phyloP scores from a whole-genome alignment of 2,888 invertebrate genomes.

The Macroteleia sp. region DNA sequence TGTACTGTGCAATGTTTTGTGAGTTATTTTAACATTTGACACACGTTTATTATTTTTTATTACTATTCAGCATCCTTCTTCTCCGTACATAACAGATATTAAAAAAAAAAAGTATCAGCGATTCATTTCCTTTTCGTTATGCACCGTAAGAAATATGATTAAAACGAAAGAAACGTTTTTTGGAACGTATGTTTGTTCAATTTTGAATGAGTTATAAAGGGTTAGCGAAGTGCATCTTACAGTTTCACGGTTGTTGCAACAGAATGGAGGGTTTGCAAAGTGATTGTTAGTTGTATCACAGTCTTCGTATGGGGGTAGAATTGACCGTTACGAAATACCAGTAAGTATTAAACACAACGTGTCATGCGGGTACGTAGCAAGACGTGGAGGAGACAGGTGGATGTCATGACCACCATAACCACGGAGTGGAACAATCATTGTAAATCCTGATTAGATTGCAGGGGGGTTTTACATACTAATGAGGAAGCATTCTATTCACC shows the following conservation, averaged over 20 bases:
- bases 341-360: slow-evolving; percentile 47
- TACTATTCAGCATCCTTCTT: no score
- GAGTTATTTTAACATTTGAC: no score
- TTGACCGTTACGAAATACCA: slow-evolving; percentile 78
- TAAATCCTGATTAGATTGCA: slow-evolving; percentile 69
- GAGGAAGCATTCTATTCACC: slow-evolving; percentile 26
- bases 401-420: slow-evolving; percentile 72
- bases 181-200: no score
- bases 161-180: no score
- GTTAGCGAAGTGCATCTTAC: slow-evolving; percentile 53
- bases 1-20: no score
- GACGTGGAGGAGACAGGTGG: slow-evolving; percentile 75
- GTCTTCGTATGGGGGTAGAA: slow-evolving; percentile 76
- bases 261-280: slow-evolving; percentile 51
- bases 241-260: slow-evolving; percentile 53
- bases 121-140: no score
- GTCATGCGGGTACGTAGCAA: slow-evolving; percentile 62
- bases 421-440: slow-evolving; percentile 71
- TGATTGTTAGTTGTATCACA: slow-evolving; percentile 69
- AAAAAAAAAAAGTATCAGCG: no score
- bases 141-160: no score
- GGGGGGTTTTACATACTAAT: slow-evolving; percentile 63
- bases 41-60: no score
- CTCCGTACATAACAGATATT: no score
- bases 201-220: slow-evolving; percentile 26